Percentiles rank a stretch among this genome's conserved stretches.
These are phyloP conservation scores for Neopipo cinnamomea DNA, from an alignment of 2,113 vertebrate genomes.

Conservation along the genomic window DNA sequence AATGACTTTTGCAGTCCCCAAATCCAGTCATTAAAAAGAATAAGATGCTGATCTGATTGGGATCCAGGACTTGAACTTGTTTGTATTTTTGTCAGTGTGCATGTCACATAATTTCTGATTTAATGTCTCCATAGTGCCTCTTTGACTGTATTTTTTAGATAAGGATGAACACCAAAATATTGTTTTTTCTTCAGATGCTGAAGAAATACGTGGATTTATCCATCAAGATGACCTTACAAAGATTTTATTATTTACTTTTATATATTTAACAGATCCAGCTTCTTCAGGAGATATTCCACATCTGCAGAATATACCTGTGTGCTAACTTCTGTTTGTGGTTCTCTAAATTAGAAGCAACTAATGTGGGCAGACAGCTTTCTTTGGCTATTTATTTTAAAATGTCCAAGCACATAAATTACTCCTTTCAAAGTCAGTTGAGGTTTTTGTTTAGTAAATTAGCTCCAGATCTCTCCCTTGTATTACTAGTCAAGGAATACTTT, in stretches of 20 bases:
- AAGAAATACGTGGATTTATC: neutral
- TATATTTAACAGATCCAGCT: neutral
- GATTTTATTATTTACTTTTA: neutral
- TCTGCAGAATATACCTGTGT: neutral
- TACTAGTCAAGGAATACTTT: neutral
- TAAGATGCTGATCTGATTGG: neutral
- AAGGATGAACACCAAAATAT: neutral
- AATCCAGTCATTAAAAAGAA: neutral
- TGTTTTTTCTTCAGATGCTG: neutral
- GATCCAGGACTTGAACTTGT: neutral
- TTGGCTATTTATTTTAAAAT: conserved; percentile 30
- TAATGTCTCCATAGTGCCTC: neutral
- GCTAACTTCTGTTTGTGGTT: neutral
- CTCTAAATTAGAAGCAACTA: conserved; percentile 4
- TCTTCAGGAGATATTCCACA: neutral
- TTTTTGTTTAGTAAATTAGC: conserved; percentile 44
- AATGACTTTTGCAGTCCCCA: neutral
- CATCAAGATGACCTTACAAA: neutral
- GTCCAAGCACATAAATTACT: conserved; percentile 22
- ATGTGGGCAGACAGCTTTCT: conserved; percentile 33
- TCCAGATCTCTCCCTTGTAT: conserved; percentile 9
- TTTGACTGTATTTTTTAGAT: neutral
- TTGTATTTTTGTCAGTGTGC: neutral
- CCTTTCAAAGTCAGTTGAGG: conserved; percentile 21
- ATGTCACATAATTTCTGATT: neutral